phyloP scores from a whole-genome alignment of 2,113 vertebrate genomes.

The Thryonomys swinderianus region DNA sequence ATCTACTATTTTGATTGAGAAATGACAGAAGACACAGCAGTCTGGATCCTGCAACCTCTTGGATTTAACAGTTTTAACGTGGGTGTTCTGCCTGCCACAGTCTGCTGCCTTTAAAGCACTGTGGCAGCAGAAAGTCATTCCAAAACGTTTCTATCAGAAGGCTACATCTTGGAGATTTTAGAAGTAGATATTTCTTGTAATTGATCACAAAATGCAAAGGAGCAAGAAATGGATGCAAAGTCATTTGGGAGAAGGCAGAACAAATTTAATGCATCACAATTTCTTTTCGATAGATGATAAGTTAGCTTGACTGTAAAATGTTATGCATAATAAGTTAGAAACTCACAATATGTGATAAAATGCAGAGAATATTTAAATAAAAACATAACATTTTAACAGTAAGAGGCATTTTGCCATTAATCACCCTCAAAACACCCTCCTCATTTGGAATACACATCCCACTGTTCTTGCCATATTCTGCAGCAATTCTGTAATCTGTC shows the following conservation, averaged over 20 bases:
- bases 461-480: background rate
- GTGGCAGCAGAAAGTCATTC: background rate
- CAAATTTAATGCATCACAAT: background rate
- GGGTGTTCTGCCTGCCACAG: slow-evolving; percentile 41
- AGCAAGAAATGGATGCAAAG: background rate
- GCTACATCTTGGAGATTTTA: background rate
- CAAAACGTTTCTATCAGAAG: background rate
- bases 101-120: background rate
- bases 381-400: background rate
- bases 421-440: background rate
- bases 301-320: background rate
- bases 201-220: background rate
- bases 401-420: background rate
- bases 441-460: background rate
- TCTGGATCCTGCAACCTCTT: slow-evolving; percentile 72
- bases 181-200: background rate
- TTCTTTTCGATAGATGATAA: background rate
- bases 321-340: background rate
- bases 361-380: background rate
- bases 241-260: background rate
- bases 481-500: background rate
- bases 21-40: slow-evolving; percentile 82
- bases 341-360: background rate
- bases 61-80: slow-evolving; percentile 76
- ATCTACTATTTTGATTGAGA: slow-evolving; percentile 86